Base-by-base conservation (phyloP, 2,113 vertebrate species). In the Loxodonta africana region DNA sequence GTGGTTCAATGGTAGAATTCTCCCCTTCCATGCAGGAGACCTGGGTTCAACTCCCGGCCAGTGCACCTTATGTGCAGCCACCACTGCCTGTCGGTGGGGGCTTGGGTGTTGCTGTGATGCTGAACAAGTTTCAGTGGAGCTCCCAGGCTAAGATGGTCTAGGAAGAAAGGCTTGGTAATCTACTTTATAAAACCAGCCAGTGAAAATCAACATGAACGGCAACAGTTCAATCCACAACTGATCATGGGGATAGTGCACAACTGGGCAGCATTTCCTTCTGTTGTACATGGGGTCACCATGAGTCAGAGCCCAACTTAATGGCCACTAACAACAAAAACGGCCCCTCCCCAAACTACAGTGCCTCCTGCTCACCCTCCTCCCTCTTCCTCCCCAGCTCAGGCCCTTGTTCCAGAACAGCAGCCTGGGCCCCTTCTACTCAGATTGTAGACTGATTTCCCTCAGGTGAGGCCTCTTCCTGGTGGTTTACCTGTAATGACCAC, bases 371-470 rank as follows among this genome's bases (percentile, higher is more conserved):
- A 91, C 30, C 0, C 1, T 3, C 10, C 94, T 95, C 95, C 48
- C 1, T 23, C 92, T 96, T 83, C 46, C 78, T 98, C 95, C 11
- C 4, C 96, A 99, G 98, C 90, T 98, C 53, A 62, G 74, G 3
- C 5, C 95, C n/a, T 83, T 98, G 21, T 82, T 98, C 51, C 93
- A 26, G 88, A 97, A 90, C 20, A 98, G 96, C 97, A 98, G 95
- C 85, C 51, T 98, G 41, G 97, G 97, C 37, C 94, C 96, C 30
- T 71, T 73, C 62, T 98, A 97, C 84, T 78, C 44, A 20, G 92
- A 88, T 48, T 99, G 98, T 94, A 92, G 11, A 53, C 88, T 97
- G 26, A 53, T 0, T 0, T 91, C 91, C 78, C 97, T 99, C 90
- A 97, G 98, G 98, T 99, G 86, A 97, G 94, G 91, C 2, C 14